phyloP scores from a whole-genome alignment of 2,888 invertebrate species.

The Muscina levida region DNA sequence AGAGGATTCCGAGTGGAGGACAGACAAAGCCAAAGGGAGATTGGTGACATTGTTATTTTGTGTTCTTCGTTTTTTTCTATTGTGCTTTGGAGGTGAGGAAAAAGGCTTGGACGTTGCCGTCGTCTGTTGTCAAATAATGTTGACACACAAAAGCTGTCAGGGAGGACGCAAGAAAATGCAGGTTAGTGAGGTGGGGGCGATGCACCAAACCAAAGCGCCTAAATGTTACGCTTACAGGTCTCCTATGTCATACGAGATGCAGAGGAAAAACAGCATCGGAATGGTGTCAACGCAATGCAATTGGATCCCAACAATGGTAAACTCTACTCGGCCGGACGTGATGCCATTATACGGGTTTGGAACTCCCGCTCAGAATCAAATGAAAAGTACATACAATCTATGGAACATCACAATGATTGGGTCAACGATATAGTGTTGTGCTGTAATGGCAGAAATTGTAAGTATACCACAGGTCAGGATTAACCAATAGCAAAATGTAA shows the following conservation, averaged over 20 bases:
- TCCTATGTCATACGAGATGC: conserved; percentile 99
- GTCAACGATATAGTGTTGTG: conserved; percentile 99
- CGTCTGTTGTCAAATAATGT: conserved; percentile 74
- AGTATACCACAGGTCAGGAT: conserved; percentile 58
- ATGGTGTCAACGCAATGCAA: conserved; percentile 97
- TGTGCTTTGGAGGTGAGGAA: conserved; percentile 2
- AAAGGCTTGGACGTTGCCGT: conserved; percentile 3
- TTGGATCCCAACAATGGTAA: conserved; percentile 92
- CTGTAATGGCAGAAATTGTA: conserved; percentile 96
- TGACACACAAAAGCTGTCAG: conserved; percentile 80
- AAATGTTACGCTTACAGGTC: conserved; percentile 84
- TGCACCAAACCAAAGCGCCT: too few relatives aligned
- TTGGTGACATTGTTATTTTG: conserved; percentile 6
- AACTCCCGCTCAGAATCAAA: conserved; percentile 84
- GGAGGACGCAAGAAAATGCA: conserved; percentile 82
- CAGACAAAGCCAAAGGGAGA: background rate
- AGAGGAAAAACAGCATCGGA: conserved; percentile 95
- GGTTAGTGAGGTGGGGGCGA: conserved; percentile 71
- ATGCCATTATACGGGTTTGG: conserved; percentile 97
- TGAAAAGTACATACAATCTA: conserved; percentile 93
- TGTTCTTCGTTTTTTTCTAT: too few relatives aligned
- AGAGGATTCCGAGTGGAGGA: background rate
- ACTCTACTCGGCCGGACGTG: conserved; percentile 94
- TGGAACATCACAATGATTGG: conserved; percentile 99
- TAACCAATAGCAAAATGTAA: too few relatives aligned